Base-by-base conservation (phyloP, 2,888 invertebrate genomes). In the Rhamphomyia laevipes region DNA sequence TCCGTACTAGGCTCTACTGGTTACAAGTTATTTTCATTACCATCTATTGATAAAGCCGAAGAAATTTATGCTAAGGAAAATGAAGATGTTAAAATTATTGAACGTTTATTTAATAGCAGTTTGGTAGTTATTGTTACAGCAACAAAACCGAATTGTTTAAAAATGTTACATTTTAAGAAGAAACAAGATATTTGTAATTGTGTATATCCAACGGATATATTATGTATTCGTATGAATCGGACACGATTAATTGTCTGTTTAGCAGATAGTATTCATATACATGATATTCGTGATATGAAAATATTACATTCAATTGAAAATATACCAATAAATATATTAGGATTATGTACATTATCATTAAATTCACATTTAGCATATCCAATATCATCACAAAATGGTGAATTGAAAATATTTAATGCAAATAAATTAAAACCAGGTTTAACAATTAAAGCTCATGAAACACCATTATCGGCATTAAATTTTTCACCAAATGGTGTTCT, bases 231-330 rank as follows among this genome's bases (percentile, higher is more conserved):
- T 17, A 65, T 70, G 67, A 70, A 71, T 58, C 68, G 70, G 3
- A 60, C 61, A 30, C 65, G 69, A 1, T 51, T 70, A 48, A 58
- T 71, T 4, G 69, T 68, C 6, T 63, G 69, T 46, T 56, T 69
- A 41, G 63, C 62, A 31, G 64, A 70, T 50, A 67, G 66, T 55
- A 66, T 70, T 57, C 68, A 70, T 55, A 69, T 70, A 48, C 71
- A 71, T 42, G 68, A 70, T 51, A 71, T 70, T 48, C 67, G 67
- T 27, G 67, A 70, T 52, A 70, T 70, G 70, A 66, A 67, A 56
- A 63, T 68, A 41, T 58, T 70, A 52, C 67, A 70, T 53, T 66
- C 67, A 52, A 70, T 70, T 41, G 64, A 62, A 51, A 64, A 66
- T 46, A 62, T 69, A 43, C 61, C 66, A 15, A 63, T 64, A 11